Conservation (phyloP, 1,140 invertebrate species). For the Pentalonia nigronervosa region DNA sequence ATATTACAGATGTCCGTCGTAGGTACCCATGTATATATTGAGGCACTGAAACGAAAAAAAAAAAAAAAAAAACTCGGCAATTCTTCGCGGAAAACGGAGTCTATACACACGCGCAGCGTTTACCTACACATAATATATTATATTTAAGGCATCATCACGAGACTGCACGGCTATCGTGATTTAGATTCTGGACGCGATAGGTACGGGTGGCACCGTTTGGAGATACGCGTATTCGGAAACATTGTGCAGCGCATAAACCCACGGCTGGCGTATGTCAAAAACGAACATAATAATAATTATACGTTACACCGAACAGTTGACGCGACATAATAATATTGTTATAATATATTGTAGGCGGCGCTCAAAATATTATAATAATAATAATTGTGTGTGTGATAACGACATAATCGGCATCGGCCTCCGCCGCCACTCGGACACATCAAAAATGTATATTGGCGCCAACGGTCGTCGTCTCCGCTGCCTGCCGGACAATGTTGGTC, state of each 20-base stretch:
- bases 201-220: no score
- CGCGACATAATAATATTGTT: constrained; percentile 2
- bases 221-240: not conserved
- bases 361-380: constrained; percentile 24
- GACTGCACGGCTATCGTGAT: no score
- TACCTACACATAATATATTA: no score
- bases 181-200: not conserved
- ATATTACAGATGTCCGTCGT: not conserved
- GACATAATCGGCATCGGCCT: constrained; percentile 38
- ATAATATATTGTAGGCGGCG: constrained; percentile 2
- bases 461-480: not conserved
- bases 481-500: constrained; percentile 57
- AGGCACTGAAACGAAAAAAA: not conserved
- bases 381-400: constrained; percentile 36
- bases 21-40: no score
- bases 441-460: constrained; percentile 52
- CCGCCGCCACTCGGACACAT: constrained; percentile 52
- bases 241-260: no score
- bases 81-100: not conserved
- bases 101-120: not conserved
- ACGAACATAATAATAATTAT: not conserved
- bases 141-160: no score
- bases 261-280: not conserved
- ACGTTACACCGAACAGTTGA: constrained; percentile 11
- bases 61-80: not conserved